A percentile compares a stretch with the other conserved stretches of the same genome.
These are phyloP conservation scores for Rhizoglyphus robini DNA, from an alignment of 1,140 invertebrate species.

Conservation along the genomic window DNA sequence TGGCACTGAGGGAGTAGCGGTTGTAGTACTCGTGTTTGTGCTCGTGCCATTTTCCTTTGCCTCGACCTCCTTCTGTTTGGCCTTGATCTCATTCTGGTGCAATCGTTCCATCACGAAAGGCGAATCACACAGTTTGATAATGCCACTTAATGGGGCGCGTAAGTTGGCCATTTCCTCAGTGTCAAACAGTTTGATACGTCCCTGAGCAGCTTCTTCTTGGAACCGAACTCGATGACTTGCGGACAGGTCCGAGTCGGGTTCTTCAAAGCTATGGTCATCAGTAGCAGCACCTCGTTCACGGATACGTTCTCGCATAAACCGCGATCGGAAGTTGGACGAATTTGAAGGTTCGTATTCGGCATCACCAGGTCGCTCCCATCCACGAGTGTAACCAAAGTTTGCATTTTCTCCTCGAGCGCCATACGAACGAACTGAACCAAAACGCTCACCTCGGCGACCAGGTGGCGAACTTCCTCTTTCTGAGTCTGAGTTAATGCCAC, in stretches of 20 bases:
- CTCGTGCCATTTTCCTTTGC: neutral
- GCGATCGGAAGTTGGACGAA: constrained; percentile 51
- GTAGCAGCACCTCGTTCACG: constrained; percentile 39
- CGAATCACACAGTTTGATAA: constrained; percentile 72
- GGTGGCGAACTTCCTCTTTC: constrained; percentile 11
- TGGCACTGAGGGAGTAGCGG: constrained; percentile 32
- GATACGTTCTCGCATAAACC: constrained; percentile 46
- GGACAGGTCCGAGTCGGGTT: constrained; percentile 17
- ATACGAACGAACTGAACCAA: neutral
- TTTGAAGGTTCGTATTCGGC: constrained; percentile 25
- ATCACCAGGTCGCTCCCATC: constrained; percentile 29
- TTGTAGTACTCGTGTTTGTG: constrained; percentile 27
- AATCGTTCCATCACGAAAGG: constrained; percentile 73
- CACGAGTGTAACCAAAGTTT: constrained; percentile 17
- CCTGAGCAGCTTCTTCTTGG: constrained; percentile 22
- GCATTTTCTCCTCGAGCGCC: neutral
- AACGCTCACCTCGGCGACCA: neutral
- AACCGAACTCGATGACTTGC: constrained; percentile 39
- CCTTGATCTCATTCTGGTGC: constrained; percentile 52
- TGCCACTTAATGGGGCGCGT: constrained; percentile 71
- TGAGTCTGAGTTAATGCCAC: neutral
- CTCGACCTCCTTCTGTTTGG: constrained; percentile 43
- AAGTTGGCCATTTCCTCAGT: constrained; percentile 62
- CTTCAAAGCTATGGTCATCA: constrained; percentile 20
- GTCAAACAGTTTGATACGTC: constrained; percentile 50